These are phyloP conservation scores for Melanostigma gelatinosum DNA, from an alignment of 2,113 vertebrate species.

Conservation along the genomic window DNA sequence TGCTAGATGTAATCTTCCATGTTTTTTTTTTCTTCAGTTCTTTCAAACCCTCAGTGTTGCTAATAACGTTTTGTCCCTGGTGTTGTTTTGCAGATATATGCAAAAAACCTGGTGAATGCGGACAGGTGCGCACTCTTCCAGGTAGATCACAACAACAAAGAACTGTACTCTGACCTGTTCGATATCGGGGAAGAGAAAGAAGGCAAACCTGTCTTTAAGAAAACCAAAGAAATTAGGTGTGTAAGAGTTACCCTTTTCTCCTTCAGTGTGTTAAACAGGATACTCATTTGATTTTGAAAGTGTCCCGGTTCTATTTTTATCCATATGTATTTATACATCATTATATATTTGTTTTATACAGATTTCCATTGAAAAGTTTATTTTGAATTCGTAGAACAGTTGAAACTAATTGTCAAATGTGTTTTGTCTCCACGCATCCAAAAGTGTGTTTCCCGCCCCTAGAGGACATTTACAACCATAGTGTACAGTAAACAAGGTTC, in stretches of 20 bases:
- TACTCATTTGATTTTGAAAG: not conserved
- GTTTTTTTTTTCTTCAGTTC: not conserved
- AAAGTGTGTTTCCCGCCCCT: not conserved
- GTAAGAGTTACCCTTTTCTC: conserved; percentile 22
- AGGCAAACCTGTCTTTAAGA: conserved; percentile 96
- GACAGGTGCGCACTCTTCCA: conserved; percentile 99
- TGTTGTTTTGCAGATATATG: conserved; percentile 93
- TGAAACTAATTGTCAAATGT: not conserved
- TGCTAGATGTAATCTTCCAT: not conserved
- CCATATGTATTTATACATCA: not conserved
- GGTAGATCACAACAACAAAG: conserved; percentile 98
- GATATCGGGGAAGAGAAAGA: conserved; percentile 98
- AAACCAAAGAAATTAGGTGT: conserved; percentile 99
- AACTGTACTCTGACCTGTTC: conserved; percentile 98
- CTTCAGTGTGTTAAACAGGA: not conserved
- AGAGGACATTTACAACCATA: not conserved
- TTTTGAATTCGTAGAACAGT: not conserved
- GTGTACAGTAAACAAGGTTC: not conserved
- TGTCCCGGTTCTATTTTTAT: not conserved
- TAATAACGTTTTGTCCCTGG: conserved; percentile 38
- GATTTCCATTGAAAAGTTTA: not conserved
- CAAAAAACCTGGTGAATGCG: conserved; percentile 99
- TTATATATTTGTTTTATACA: not conserved
- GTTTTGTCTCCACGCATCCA: not conserved
- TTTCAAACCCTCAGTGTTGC: not conserved